Evolutionary conservation across 2,888 invertebrate species (phyloP).

Genomic region (Trachelus tabidus): DNA sequence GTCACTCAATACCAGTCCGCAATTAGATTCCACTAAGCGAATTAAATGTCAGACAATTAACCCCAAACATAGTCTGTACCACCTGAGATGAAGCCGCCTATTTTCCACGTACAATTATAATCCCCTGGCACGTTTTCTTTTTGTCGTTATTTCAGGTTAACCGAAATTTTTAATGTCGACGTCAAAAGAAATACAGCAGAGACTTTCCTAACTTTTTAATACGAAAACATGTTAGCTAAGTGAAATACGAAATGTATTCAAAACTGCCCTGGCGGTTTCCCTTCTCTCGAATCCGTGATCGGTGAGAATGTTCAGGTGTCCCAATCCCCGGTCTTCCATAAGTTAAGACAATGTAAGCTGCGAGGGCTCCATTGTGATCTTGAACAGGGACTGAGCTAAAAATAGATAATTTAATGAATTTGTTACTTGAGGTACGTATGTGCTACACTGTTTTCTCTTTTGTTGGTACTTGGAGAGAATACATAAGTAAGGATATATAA

Average conservation of each 20-base stretch:
- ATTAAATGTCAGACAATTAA: conserved; percentile 57
- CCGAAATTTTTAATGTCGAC: neutral
- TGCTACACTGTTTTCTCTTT: neutral
- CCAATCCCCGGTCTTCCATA: too few species aligned
- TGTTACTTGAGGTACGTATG: neutral
- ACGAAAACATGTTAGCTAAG: too few species aligned
- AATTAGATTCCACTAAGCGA: conserved; percentile 59
- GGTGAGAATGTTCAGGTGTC: too few species aligned
- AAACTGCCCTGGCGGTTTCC: too few species aligned
- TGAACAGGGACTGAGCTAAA: neutral
- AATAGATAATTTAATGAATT: neutral
- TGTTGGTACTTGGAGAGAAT: neutral
- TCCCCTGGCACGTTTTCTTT: neutral
- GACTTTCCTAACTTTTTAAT: too few species aligned
- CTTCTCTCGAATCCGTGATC: too few species aligned
- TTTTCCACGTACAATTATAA: neutral
- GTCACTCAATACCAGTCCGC: conserved; percentile 50
- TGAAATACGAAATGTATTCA: too few species aligned
- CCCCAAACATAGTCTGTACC: conserved; percentile 18
- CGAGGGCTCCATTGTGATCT: neutral
- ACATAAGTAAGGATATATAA: neutral
- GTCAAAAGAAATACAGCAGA: neutral
- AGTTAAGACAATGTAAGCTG: too few species aligned
- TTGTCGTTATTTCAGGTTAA: neutral
- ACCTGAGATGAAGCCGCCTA: conserved; percentile 19